Evolutionary conservation across 2,797 vertebrate genomes (phyloP).

Genomic region (Coregonus ussuriensis): DNA sequence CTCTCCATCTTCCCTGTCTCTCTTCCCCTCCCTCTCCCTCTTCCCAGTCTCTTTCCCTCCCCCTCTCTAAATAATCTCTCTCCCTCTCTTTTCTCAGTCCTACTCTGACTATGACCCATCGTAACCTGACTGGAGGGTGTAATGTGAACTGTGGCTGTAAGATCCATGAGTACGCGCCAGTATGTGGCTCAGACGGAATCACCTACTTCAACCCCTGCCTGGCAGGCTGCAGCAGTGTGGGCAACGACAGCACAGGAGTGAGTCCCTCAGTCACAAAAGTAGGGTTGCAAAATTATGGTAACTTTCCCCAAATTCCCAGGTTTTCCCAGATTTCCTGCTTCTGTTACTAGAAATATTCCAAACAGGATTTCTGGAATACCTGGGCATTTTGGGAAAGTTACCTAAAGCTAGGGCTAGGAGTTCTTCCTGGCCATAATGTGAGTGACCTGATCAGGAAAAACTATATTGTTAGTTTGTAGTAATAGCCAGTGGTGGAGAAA

Average conservation of each 20-base stretch:
- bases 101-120: conserved; percentile 92
- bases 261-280: conserved; percentile 47
- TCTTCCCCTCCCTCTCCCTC: neutral
- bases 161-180: conserved; percentile 93
- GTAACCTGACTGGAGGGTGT: conserved; percentile 94
- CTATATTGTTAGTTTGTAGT: neutral
- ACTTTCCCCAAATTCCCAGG: neutral
- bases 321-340: too few species aligned
- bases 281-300: neutral
- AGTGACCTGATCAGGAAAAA: neutral
- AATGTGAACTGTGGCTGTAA: conserved; percentile 96
- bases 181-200: conserved; percentile 96
- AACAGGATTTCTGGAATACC: too few species aligned
- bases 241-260: conserved; percentile 89
- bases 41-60: neutral
- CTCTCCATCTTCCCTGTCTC: neutral
- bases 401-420: neutral
- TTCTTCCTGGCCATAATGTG: neutral
- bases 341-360: too few species aligned
- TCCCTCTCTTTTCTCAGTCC: conserved; percentile 69
- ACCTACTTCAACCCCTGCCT: conserved; percentile 97
- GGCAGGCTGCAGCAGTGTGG: conserved; percentile 89
- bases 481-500: too few species aligned
- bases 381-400: too few species aligned
- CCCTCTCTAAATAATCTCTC: neutral